Conservation (phyloP, 1,140 invertebrate species). For the Bicyclus anynana region DNA sequence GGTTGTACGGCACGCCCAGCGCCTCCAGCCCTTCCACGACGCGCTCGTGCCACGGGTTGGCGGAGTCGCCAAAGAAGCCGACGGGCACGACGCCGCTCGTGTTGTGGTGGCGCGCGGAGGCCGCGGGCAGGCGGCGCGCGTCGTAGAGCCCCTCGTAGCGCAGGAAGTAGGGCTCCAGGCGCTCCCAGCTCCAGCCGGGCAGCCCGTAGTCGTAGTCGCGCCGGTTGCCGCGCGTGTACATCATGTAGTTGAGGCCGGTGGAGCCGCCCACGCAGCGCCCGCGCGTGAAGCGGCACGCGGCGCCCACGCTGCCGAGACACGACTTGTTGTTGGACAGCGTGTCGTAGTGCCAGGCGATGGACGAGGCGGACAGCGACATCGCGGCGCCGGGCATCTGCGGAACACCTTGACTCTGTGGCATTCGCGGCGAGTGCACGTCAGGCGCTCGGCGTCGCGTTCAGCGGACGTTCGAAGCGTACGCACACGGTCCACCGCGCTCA, state of each 20-base stretch:
- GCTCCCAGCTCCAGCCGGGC: conserved; percentile 45
- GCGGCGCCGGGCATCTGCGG: conserved; percentile 40
- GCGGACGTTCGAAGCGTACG: no score
- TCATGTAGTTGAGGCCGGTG: conserved; percentile 88
- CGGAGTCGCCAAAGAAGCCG: conserved; percentile 78
- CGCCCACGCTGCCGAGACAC: conserved; percentile 31
- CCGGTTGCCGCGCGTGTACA: conserved; percentile 86
- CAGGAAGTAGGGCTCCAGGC: conserved; percentile 47
- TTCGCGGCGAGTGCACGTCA: no score
- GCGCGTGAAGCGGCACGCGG: conserved; percentile 46
- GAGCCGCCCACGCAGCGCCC: conserved; percentile 83
- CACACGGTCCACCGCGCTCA: no score
- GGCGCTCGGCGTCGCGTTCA: no score
- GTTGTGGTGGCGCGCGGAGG: conserved; percentile 72
- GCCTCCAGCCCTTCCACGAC: conserved; percentile 74
- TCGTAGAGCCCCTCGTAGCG: conserved; percentile 43
- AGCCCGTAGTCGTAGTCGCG: conserved; percentile 75
- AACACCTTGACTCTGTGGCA: no score
- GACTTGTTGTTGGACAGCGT: conserved; percentile 47
- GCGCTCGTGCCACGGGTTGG: conserved; percentile 71
- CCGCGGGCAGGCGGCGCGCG: conserved; percentile 26
- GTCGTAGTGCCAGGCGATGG: conserved; percentile 44
- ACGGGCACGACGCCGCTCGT: conserved; percentile 78
- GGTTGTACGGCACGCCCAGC: conserved; percentile 47
- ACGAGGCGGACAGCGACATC: conserved; percentile 25